Base-by-base conservation (phyloP, 2,888 invertebrate genomes). In the Cheilosia urbana region DNA sequence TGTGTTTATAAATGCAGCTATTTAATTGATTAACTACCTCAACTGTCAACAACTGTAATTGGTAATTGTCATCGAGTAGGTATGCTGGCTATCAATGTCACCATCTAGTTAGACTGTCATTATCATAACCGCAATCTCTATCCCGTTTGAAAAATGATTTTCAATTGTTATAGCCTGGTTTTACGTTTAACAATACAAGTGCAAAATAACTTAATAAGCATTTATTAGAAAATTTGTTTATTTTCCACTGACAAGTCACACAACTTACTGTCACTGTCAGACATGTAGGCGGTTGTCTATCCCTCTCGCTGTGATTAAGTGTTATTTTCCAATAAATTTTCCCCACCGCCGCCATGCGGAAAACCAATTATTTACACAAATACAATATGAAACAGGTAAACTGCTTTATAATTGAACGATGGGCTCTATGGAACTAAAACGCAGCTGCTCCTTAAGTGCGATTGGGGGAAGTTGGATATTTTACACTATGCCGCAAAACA, bases 341-440 rank as follows among this genome's bases (percentile, higher is more conserved):
- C 71, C 47, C 76, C 60, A 69, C 75, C 79, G 27, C 15, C 60
- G 42, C 42, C 15, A 79, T 55, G 76, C 65, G 71, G 84, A 71
- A 79, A 79, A 11, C 65, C 84, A 85, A 85, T 85, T 85, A 80
- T 66, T 66, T 79, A 73, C 72, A 72, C 76, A 80, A 69, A 60
- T 60, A 77, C 21, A 68, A 65, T 57, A 63, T 66, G 40, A 21
- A 58, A 79, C 76, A 53, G 51, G 68, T 76, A 85, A 85, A 85
- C 76, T 81, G 58, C 80, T 63, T 81, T 85, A 77, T 85, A 85
- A 85, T 85, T 85, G 80, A 85, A 81, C 81, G 81, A 85, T 85
- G 85, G 76, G 66, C 57, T 72, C 62, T 37, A 37, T 21, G 57
- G 45, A 60, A 21, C 34, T 30, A 37, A 5, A 53, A 30, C 24